phyloP scores from a whole-genome alignment of 2,888 invertebrate species.

The Temnothorax unifasciatus region DNA sequence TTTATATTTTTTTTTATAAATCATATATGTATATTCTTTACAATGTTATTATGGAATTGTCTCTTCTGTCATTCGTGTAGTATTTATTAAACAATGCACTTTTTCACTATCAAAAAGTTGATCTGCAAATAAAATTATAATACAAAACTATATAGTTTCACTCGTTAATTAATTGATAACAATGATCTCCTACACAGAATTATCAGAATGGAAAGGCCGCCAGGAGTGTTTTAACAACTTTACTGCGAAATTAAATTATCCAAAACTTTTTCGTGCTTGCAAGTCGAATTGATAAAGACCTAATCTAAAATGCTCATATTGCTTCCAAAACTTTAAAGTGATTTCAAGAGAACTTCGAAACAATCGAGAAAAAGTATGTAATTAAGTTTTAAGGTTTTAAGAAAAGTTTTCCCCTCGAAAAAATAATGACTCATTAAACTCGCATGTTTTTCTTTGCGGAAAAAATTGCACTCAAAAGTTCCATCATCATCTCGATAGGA shows the following conservation, averaged over 20 bases:
- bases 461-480: not conserved
- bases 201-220: not conserved
- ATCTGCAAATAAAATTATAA: not conserved
- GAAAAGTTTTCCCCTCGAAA: not conserved
- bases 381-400: not conserved
- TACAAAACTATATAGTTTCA: not conserved
- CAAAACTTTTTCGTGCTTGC: not conserved
- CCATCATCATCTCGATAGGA: not conserved
- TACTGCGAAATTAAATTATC: not conserved
- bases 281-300: not conserved
- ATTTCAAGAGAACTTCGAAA: not conserved
- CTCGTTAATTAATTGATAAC: not conserved
- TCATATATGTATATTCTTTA: not conserved
- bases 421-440: not conserved
- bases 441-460: not conserved
- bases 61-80: not conserved
- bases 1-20: not conserved
- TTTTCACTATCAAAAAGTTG: not conserved
- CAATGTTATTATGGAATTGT: not conserved
- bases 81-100: not conserved
- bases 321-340: not conserved
- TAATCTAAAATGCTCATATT: not conserved
- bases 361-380: not conserved
- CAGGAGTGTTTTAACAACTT: not conserved
- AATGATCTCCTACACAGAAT: not conserved